These are phyloP conservation scores for Zoroaster sp. DNA, from an alignment of 53 echinoderm and acorn worm species.

Conservation along the genomic window DNA sequence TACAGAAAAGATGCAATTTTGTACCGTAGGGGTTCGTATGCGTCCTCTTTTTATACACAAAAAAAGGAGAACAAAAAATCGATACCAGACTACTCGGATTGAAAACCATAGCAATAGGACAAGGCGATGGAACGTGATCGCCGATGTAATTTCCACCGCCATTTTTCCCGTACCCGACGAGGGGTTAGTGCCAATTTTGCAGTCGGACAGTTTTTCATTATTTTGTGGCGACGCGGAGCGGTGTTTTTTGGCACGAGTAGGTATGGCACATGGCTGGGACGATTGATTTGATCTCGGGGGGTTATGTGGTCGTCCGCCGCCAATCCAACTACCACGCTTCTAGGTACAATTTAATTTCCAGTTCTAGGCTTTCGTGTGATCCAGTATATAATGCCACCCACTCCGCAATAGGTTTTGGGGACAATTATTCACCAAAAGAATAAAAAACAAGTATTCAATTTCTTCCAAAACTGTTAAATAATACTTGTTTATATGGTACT, in stretches of 20 bases:
- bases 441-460: not conserved
- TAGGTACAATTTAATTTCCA: not conserved
- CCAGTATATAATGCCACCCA: not conserved
- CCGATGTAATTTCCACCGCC: slow-evolving; percentile 23
- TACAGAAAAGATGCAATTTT: slow-evolving; percentile 33
- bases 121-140: slow-evolving; percentile 32
- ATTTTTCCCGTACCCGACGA: not conserved
- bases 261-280: not conserved
- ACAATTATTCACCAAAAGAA: not conserved
- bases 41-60: not conserved
- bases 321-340: not conserved
- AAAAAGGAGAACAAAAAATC: not conserved
- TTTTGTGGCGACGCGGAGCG: slow-evolving; percentile 18
- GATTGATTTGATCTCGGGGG: slow-evolving; percentile 9
- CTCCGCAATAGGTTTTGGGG: not conserved
- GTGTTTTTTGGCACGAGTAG: not conserved
- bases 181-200: slow-evolving; percentile 12
- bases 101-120: slow-evolving; percentile 21
- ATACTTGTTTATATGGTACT: not conserved
- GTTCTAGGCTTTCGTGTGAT: not conserved
- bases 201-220: slow-evolving; percentile 1
- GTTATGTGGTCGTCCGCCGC: not conserved
- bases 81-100: slow-evolving; percentile 8
- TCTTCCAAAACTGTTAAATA: not conserved
- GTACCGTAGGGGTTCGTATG: slow-evolving; percentile 14